Conservation (phyloP, 2,797 vertebrate species). For the Xyrichtys novacula region DNA sequence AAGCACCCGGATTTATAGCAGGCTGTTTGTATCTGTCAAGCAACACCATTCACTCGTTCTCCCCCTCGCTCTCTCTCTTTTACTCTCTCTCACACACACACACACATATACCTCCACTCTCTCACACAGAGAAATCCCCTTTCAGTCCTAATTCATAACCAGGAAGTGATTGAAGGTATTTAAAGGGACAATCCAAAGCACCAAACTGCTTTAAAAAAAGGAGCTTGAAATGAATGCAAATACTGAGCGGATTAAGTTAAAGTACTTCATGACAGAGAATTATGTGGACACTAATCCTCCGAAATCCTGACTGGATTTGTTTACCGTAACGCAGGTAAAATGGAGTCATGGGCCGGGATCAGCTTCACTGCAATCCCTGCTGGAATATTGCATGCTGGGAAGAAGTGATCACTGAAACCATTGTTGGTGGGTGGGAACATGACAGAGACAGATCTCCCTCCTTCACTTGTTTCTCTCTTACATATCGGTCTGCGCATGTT, state of each 20-base stretch:
- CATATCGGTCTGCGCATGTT: not conserved
- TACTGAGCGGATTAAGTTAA: constrained; percentile 55
- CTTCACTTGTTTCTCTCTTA: constrained; percentile 26
- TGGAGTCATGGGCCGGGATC: constrained; percentile 35
- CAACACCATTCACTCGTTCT: not conserved
- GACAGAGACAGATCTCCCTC: constrained; percentile 1
- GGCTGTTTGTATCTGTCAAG: constrained; percentile 60
- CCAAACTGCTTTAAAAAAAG: constrained; percentile 29
- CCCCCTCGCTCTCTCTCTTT: not conserved
- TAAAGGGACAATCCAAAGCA: constrained; percentile 59
- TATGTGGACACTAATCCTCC: constrained; percentile 54
- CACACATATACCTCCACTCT: not conserved
- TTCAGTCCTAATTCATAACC: constrained; percentile 50
- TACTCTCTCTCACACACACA: not conserved
- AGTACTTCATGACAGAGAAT: constrained; percentile 52
- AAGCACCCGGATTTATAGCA: constrained; percentile 60
- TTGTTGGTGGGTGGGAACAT: not conserved
- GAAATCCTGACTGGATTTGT: constrained; percentile 64
- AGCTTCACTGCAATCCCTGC: constrained; percentile 3
- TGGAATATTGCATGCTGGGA: constrained; percentile 13
- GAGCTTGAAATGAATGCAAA: constrained; percentile 49
- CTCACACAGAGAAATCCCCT: constrained; percentile 34
- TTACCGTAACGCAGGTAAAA: constrained; percentile 59
- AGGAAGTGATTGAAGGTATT: constrained; percentile 36
- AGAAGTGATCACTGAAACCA: not conserved